phyloP scores from a whole-genome alignment of 2,888 invertebrate genomes.

The Pseudolycoriella hygida region DNA sequence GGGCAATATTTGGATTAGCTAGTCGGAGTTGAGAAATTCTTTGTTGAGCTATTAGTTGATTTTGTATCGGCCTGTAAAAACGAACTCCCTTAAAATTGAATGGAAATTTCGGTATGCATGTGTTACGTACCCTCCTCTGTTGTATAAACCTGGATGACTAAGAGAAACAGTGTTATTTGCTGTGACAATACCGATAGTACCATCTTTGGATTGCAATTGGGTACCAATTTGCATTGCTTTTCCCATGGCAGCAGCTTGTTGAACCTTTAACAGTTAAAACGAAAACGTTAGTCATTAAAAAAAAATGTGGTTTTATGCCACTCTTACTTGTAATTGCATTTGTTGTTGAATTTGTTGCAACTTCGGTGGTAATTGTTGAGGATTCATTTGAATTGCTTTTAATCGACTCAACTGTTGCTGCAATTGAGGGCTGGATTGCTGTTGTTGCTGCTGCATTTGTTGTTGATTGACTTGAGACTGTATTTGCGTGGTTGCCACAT shows the following conservation, averaged over 20 bases:
- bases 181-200: slow-evolving; percentile 45
- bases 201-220: slow-evolving; percentile 34
- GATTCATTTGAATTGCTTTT: slow-evolving; percentile 10
- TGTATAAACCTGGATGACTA: slow-evolving; percentile 18
- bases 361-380: slow-evolving; percentile 11
- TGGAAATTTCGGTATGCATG: too few relatives aligned
- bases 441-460: slow-evolving; percentile 2
- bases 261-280: slow-evolving; percentile 33
- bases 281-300: not conserved
- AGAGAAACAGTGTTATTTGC: slow-evolving; percentile 34
- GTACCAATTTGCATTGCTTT: slow-evolving; percentile 37
- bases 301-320: not conserved
- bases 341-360: slow-evolving; percentile 34
- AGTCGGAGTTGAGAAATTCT: slow-evolving; percentile 9
- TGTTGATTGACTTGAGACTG: not conserved
- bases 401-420: slow-evolving; percentile 7
- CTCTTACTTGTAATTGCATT: slow-evolving; percentile 31
- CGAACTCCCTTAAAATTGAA: too few relatives aligned
- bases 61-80: not conserved
- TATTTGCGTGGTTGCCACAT: not conserved
- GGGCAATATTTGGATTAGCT: slow-evolving; percentile 7
- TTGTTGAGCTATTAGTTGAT: slow-evolving; percentile 7
- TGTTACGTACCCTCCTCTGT: slow-evolving; percentile 4
- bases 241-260: slow-evolving; percentile 43
- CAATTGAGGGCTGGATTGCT: slow-evolving; percentile 8